phyloP scores from a whole-genome alignment of 2,888 invertebrate genomes.

The Dryomyza anilis region DNA sequence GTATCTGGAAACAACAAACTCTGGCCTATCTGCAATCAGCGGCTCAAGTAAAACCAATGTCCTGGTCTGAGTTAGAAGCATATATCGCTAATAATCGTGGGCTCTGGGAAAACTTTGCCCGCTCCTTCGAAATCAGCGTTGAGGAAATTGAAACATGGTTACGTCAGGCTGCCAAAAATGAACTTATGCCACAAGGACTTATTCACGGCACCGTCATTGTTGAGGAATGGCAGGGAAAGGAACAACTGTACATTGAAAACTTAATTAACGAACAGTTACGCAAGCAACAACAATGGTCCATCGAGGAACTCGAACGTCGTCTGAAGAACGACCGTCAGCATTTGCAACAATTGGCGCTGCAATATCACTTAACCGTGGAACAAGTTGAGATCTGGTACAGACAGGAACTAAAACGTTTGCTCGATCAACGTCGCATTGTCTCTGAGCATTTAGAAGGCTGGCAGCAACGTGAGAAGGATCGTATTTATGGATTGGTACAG shows the following conservation, averaged over 20 bases:
- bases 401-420: conserved; percentile 46
- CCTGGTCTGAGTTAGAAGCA: conserved; percentile 48
- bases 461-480: conserved; percentile 50
- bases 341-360: conserved; percentile 42
- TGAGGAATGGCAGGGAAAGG: conserved; percentile 49
- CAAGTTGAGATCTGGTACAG: conserved; percentile 51
- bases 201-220: conserved; percentile 38
- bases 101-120: conserved; percentile 46
- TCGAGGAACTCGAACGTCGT: conserved; percentile 52
- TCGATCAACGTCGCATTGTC: conserved; percentile 44
- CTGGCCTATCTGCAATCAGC: conserved; percentile 43
- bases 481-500: conserved; percentile 43
- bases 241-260: conserved; percentile 47
- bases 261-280: conserved; percentile 46
- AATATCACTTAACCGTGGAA: conserved; percentile 48
- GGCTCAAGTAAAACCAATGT: conserved; percentile 42
- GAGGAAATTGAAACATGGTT: conserved; percentile 52
- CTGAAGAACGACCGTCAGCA: conserved; percentile 45
- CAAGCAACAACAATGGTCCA: conserved; percentile 49
- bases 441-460: conserved; percentile 44
- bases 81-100: conserved; percentile 45
- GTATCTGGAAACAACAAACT: conserved; percentile 49
- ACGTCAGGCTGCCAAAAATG: conserved; percentile 40
- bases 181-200: conserved; percentile 42
- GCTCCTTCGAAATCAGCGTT: conserved; percentile 47